These are phyloP conservation scores for Drosophila eugracilis DNA, from an alignment of 1,140 invertebrate species.

Conservation along the genomic window DNA sequence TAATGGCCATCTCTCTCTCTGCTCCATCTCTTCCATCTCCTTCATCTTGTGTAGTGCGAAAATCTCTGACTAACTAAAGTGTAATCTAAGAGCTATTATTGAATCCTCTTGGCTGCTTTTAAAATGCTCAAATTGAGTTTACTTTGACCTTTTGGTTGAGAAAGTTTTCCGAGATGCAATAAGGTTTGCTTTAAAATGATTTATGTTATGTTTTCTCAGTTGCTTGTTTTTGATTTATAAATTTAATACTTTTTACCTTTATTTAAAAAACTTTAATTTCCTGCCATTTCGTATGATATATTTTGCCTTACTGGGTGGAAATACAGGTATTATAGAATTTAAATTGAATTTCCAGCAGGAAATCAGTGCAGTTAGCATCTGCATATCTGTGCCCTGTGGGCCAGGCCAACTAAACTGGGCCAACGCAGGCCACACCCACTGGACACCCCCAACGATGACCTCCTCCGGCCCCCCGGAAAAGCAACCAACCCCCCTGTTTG, in stretches of 20 bases:
- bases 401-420: constrained; percentile 48
- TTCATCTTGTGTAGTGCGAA: constrained; percentile 1
- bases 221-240: no score
- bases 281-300: neutral
- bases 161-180: no score
- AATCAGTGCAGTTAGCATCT: constrained; percentile 19
- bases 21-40: no score
- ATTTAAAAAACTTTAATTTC: constrained; percentile 3
- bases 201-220: no score
- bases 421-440: constrained; percentile 53
- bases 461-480: neutral
- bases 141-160: neutral
- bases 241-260: no score
- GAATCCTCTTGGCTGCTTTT: neutral
- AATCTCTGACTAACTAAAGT: constrained; percentile 3
- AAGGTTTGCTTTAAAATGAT: no score
- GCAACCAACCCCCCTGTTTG: constrained; percentile 4
- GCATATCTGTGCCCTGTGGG: constrained; percentile 16
- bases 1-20: constrained; percentile 14
- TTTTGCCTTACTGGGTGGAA: neutral
- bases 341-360: constrained; percentile 19
- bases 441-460: constrained; percentile 16
- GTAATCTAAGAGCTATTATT: constrained; percentile 12
- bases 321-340: neutral
- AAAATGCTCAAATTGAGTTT: neutral